Base-by-base conservation (phyloP, 2,888 invertebrate species). In the Stegophylla sp. region DNA sequence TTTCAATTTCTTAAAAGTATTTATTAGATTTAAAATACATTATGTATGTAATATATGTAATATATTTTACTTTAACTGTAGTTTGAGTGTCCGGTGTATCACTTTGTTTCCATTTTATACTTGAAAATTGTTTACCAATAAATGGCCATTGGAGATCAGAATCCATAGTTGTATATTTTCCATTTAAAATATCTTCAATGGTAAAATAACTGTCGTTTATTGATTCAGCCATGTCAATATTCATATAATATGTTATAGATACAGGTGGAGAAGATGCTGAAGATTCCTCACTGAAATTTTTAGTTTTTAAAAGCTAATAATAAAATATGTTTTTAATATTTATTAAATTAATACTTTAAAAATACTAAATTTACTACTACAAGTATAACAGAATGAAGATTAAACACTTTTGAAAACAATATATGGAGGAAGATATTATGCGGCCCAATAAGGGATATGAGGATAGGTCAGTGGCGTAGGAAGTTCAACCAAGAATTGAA, bases 71-170 rank as follows among this genome's bases (percentile, higher is more conserved):
- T 86, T 89, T 88, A 63, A 90, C 89, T 82, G 90, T 89, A 3
- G 90, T 90, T 83, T 90, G 88, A 7, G 90, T 90, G 83, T 90
- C 88, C 0, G 90, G 90, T 84, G 90, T 90, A 82, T 89, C 89
- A 48, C 89, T 88, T 0, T 88, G 86, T 81, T 87, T 85, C 89
- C 90, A 90, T 3, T 88, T 87, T 5, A 87, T 85, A 69, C 85
- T 84, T 74, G 86, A 85, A 71, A 87, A 86, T 81, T 88, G 88
- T 13, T 90, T 89, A 10, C 86, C 87, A 82, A 89, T 88, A 85
- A 89, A 90, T 0, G 90, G 90, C 90, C 90, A 90, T 28, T 82
- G 45, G 3, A 86, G 85, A 1, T 63, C 67, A 71, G 85, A 83
- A 83, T 87, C 86, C 48, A 87, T 86, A 61, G 59, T 66, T 26